Evolutionary conservation across 2,113 vertebrate genomes (phyloP).

Genomic region (Alexandromys fortis): DNA sequence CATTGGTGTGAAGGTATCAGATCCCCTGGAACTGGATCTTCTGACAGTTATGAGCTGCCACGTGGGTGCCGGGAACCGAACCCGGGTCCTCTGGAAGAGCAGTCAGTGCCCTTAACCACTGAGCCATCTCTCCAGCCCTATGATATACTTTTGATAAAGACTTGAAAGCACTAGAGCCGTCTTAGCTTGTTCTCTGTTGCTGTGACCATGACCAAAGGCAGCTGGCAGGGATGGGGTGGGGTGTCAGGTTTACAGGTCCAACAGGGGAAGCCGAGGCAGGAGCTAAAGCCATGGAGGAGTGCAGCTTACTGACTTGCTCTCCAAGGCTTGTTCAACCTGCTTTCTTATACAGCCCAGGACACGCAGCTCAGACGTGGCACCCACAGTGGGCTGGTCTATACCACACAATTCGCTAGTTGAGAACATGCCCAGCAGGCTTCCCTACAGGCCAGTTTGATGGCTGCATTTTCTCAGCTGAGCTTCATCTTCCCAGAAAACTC

Average conservation of each 20-base stretch:
- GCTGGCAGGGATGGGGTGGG: neutral
- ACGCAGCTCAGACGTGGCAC: neutral
- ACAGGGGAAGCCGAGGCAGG: neutral
- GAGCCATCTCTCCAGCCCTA: too few relatives aligned
- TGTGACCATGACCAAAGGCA: neutral
- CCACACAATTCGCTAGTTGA: neutral
- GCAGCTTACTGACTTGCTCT: neutral
- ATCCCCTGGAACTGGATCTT: too few relatives aligned
- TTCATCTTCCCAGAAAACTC: neutral
- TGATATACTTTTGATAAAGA: neutral
- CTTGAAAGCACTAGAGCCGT: neutral
- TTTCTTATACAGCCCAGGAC: neutral
- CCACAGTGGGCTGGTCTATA: neutral
- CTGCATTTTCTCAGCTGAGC: neutral
- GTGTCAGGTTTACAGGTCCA: neutral
- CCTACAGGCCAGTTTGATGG: neutral
- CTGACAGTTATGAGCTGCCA: too few relatives aligned
- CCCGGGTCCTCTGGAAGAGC: too few relatives aligned
- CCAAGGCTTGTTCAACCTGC: neutral
- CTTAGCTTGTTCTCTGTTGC: neutral
- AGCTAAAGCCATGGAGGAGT: neutral
- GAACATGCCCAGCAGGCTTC: neutral
- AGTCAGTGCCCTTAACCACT: too few relatives aligned
- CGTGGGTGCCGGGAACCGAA: too few relatives aligned
- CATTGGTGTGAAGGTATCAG: too few relatives aligned